phyloP scores from a whole-genome alignment of 2,888 invertebrate genomes.

The Tetragnatha montana region DNA sequence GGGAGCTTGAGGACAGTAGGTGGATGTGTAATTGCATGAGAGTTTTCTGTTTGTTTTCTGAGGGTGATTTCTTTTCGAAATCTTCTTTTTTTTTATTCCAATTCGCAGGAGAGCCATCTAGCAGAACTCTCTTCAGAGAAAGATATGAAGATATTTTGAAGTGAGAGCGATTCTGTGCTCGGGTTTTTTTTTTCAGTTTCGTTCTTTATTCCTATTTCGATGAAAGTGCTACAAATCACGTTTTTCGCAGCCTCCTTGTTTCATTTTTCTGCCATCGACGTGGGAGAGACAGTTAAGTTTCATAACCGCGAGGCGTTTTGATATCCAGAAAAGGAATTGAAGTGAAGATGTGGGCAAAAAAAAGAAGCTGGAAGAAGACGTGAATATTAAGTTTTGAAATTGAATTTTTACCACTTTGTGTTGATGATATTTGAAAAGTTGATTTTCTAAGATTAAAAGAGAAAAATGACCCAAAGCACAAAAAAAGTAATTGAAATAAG shows the following conservation, averaged over 20 bases:
- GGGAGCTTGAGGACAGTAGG: background rate
- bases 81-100: background rate
- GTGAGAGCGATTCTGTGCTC: background rate
- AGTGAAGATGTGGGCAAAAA: background rate
- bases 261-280: constrained; percentile 16
- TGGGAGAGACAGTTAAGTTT: constrained; percentile 32
- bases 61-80: background rate
- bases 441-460: constrained; percentile 27
- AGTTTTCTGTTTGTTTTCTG: background rate
- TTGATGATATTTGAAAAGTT: constrained; percentile 54
- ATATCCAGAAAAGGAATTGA: background rate
- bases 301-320: constrained; percentile 54
- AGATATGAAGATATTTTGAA: constrained; percentile 54
- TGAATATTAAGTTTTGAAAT: constrained; percentile 59
- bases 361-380: constrained; percentile 10
- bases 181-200: background rate
- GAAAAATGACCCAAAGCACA: background rate
- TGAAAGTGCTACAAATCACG: constrained; percentile 40
- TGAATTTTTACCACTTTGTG: constrained; percentile 51
- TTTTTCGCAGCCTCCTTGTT: background rate
- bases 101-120: constrained; percentile 16
- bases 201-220: constrained; percentile 6
- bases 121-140: background rate
- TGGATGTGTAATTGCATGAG: constrained; percentile 29
- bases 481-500: constrained; percentile 5